phyloP scores from a whole-genome alignment of 2,888 invertebrate genomes.

The Proisotoma minuta region DNA sequence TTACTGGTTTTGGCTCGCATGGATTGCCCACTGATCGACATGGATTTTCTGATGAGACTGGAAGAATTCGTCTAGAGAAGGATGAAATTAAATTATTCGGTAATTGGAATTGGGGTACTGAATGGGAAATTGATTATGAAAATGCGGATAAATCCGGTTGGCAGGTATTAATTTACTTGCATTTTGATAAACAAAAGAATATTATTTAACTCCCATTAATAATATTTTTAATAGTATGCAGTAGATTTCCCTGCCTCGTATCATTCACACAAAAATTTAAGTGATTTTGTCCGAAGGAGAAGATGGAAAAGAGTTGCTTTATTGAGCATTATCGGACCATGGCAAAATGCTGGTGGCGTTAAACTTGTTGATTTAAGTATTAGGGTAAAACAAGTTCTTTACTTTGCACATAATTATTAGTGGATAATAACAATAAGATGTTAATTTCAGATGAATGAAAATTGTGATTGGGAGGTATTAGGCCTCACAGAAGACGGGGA shows the following conservation, averaged over 20 bases:
- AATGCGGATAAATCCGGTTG: slow-evolving; percentile 84
- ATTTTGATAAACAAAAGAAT: too few species aligned
- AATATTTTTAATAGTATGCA: slow-evolving; percentile 97
- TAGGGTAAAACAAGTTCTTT: slow-evolving; percentile 56
- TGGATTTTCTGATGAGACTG: slow-evolving; percentile 88
- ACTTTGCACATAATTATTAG: neutral
- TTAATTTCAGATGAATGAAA: slow-evolving; percentile 39
- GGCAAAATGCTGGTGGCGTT: slow-evolving; percentile 81
- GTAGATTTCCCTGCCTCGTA: slow-evolving; percentile 84
- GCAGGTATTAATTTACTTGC: too few species aligned
- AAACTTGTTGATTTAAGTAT: slow-evolving; percentile 75
- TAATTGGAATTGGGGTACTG: slow-evolving; percentile 86
- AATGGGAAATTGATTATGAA: slow-evolving; percentile 89
- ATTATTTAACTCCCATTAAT: too few species aligned
- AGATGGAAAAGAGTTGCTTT: slow-evolving; percentile 80
- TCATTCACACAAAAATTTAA: slow-evolving; percentile 77
- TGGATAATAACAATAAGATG: too few species aligned
- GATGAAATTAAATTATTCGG: slow-evolving; percentile 81
- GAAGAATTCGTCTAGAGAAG: slow-evolving; percentile 74
- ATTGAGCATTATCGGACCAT: slow-evolving; percentile 77
- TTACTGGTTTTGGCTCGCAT: slow-evolving; percentile 77
- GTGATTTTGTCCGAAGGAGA: slow-evolving; percentile 79
- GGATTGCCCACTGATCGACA: slow-evolving; percentile 77
- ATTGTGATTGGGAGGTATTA: slow-evolving; percentile 63
- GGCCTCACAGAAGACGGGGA: slow-evolving; percentile 82